These are phyloP conservation scores for Petrocephalus microphthalmus DNA, from an alignment of 2,113 vertebrate genomes.

Conservation along the genomic window DNA sequence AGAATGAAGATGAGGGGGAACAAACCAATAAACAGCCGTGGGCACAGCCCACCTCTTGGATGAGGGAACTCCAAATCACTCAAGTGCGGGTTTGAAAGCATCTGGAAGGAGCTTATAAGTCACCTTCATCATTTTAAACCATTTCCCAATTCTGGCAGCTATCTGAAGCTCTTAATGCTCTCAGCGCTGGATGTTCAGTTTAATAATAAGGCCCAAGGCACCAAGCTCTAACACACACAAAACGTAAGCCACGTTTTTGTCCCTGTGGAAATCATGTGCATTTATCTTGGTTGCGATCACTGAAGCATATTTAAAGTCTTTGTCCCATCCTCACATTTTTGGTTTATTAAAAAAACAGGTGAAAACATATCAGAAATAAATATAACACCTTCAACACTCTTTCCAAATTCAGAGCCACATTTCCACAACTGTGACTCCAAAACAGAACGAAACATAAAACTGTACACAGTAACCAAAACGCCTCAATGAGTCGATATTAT, in stretches of 20 bases:
- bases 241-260: neutral
- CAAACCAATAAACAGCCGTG: neutral
- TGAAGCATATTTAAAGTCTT: neutral
- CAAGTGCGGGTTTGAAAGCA: neutral
- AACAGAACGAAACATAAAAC: neutral
- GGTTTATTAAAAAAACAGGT: constrained; percentile 13
- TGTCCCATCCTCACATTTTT: constrained; percentile 10
- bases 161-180: neutral
- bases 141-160: neutral
- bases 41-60: neutral
- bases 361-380: constrained; percentile 10
- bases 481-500: neutral
- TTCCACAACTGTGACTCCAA: neutral
- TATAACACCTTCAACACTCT: neutral
- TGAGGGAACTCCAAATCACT: neutral
- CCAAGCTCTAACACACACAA: neutral
- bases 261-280: neutral
- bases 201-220: neutral
- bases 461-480: constrained; percentile 23
- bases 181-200: neutral
- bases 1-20: neutral
- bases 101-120: neutral
- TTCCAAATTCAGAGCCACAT: neutral
- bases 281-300: neutral
- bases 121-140: neutral